Conservation (phyloP, 2,113 vertebrate genomes). For the Rattus rattus region DNA sequence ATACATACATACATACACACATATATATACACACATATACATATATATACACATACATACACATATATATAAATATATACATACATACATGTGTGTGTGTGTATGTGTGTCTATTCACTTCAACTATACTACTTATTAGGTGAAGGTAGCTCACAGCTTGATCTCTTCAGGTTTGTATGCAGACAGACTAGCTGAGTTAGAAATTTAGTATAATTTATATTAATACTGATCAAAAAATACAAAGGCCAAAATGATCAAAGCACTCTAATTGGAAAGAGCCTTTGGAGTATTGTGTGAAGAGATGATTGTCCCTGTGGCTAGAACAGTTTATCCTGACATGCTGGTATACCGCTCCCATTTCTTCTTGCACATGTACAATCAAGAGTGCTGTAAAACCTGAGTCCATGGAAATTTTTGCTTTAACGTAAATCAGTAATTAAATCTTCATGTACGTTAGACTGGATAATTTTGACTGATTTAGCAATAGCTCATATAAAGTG, state of each 20-base stretch:
- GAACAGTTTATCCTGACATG: neutral
- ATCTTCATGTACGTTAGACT: neutral
- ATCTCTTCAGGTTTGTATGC: neutral
- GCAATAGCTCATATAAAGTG: conserved; percentile 28
- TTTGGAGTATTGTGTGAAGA: conserved; percentile 36
- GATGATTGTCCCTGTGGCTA: neutral
- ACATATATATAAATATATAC: too few species aligned
- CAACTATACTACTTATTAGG: neutral
- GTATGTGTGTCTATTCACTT: too few species aligned
- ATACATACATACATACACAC: neutral
- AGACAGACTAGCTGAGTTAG: neutral
- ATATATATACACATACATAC: neutral
- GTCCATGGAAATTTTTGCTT: neutral
- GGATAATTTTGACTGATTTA: conserved; percentile 30
- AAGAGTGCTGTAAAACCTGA: conserved; percentile 5
- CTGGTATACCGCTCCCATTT: neutral
- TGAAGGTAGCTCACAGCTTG: neutral
- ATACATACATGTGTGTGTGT: too few species aligned
- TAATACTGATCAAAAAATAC: conserved; percentile 43
- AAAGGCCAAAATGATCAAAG: conserved; percentile 44
- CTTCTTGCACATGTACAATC: neutral
- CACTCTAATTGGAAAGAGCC: neutral
- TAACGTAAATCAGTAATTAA: conserved; percentile 19
- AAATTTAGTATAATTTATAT: conserved; percentile 50
- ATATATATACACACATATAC: too few species aligned